Evolutionary conservation across 2,797 vertebrate species (phyloP).

Genomic region (Zenarchopterus dispar): DNA sequence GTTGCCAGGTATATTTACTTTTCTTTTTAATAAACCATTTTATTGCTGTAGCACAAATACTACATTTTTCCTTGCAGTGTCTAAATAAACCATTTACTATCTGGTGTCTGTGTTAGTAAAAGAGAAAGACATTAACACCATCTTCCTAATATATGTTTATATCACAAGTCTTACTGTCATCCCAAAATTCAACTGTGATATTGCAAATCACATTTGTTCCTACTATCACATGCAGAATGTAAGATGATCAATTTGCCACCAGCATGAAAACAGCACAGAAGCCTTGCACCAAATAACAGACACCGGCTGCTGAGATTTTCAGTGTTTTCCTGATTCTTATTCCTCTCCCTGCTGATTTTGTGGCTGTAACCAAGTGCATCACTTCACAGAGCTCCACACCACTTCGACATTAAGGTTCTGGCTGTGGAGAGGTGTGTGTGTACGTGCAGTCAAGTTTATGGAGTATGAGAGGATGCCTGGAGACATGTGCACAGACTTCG

Average conservation of each 20-base stretch:
- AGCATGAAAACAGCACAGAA: constrained; percentile 8
- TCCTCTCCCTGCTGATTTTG: constrained; percentile 29
- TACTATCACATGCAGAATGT: not conserved
- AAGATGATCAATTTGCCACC: constrained; percentile 2
- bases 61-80: too few species aligned
- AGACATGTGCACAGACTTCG: not conserved
- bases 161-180: too few species aligned
- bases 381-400: constrained; percentile 37
- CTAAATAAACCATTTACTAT: too few species aligned
- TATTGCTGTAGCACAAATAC: too few species aligned
- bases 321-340: constrained; percentile 35
- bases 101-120: too few species aligned
- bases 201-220: too few species aligned
- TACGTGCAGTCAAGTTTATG: constrained; percentile 11
- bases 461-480: not conserved
- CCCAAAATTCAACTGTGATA: too few species aligned
- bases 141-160: too few species aligned
- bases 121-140: too few species aligned
- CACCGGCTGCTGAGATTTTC: constrained; percentile 35
- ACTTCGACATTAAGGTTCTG: constrained; percentile 11
- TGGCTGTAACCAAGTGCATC: constrained; percentile 34
- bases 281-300: constrained; percentile 39
- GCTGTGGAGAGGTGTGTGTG: constrained; percentile 21
- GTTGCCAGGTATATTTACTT: too few species aligned
- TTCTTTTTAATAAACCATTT: too few species aligned